Percentiles rank a stretch among this genome's conserved stretches.
phyloP scores from a whole-genome alignment of 2,113 vertebrate species.

The Pelvicachromis taeniatus region DNA sequence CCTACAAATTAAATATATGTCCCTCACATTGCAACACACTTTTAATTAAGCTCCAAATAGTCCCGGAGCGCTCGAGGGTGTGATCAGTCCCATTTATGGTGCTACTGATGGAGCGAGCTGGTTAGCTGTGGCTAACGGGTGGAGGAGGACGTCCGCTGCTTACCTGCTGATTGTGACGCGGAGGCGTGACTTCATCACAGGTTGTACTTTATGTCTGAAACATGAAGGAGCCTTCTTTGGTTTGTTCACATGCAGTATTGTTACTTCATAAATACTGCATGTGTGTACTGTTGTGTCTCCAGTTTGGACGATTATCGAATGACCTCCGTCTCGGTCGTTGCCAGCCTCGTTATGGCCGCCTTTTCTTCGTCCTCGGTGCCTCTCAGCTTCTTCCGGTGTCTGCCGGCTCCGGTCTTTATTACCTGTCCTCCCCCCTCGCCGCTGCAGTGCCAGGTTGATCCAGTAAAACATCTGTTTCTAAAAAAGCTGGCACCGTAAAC shows the following conservation, averaged over 20 bases:
- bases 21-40: not conserved
- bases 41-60: fast-evolving
- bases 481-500: constrained; percentile 19
- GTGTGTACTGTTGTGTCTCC: not conserved
- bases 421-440: not conserved
- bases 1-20: too few relatives aligned
- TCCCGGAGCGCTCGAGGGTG: not conserved
- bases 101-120: too few relatives aligned
- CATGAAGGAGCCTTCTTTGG: not conserved
- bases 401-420: not conserved
- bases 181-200: not conserved
- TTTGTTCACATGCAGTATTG: not conserved
- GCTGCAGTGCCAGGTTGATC: not conserved
- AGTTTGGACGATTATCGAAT: not conserved
- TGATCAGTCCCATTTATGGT: not conserved
- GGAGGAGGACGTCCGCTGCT: not conserved
- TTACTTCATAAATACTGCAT: not conserved
- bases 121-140: not conserved
- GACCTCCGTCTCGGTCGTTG: not conserved
- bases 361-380: not conserved
- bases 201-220: not conserved
- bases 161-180: not conserved
- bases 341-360: not conserved
- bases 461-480: constrained; percentile 57
- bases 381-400: not conserved